Base-by-base conservation (phyloP, 2,113 vertebrate species). In the Ellobius talpinus region DNA sequence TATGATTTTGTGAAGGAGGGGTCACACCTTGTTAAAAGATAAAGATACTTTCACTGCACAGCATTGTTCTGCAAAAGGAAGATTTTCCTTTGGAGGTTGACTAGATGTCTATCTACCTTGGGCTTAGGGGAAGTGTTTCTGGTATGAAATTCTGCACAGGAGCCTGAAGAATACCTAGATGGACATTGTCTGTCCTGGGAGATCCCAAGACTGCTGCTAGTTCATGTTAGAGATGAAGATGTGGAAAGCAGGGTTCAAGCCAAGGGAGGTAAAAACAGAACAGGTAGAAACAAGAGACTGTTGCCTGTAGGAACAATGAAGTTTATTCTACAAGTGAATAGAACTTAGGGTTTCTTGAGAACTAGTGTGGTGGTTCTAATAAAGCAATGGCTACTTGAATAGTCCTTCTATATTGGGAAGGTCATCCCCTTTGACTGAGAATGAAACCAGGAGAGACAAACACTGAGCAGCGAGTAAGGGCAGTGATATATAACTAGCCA, bases 291-390 rank as follows among this genome's bases (percentile, higher is more conserved):
- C 84, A 91, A 87, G n/a, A 87, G 36, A 84, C 1, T 74, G 58
- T 5, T 91, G 26, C 72, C 19, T 47, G 47, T 6, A 45, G 63
- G 72, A 45, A 74, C 74, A 92, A 81, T 91, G 68, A 90, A 87
- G 68, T 55, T 82, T 55, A n/a, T 82, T 93, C 93, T 58, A 72
- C 29, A 97, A 95, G 58, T 47, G 94, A 77, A 74, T 45, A n/a
- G 90, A 97, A 81, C 42, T 96, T 88, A 96, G 90, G 87, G 91
- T 96, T 97, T 96, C 86, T 91, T 82, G 95, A 66, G 70, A 52
- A 52, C 33, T 4, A 70, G 65, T 70, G 21, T 87, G 45, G 39
- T 66, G 45, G 66, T 72, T 87, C 65, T 36, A 52, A 47, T 36
- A n/a, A 36, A 47, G 65, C 45, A n/a, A 50, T 24, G 47, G 47